A percentile compares a stretch with the other conserved stretches of the same genome.
Conservation (phyloP, 1,140 invertebrate genomes). For the Microplitis demolitor region DNA sequence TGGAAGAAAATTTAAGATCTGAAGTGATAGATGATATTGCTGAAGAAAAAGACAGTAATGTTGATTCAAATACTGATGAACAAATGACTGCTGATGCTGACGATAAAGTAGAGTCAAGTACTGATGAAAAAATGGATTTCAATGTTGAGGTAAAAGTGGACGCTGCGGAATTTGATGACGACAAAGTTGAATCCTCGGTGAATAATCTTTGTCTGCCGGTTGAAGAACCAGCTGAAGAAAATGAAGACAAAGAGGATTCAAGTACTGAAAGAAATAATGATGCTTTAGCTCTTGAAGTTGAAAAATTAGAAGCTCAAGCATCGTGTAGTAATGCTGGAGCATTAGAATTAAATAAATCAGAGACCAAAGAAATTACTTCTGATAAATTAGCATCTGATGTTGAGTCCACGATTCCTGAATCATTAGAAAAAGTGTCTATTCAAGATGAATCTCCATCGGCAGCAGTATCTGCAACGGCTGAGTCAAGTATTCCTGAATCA, state of each 20-base stretch:
- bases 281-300: too few relatives aligned
- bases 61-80: slow-evolving; percentile 47
- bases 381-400: not conserved
- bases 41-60: not conserved
- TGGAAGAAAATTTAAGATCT: not conserved
- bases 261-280: too few relatives aligned
- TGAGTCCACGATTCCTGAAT: not conserved
- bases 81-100: slow-evolving; percentile 42
- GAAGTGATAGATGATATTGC: not conserved
- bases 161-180: too few relatives aligned
- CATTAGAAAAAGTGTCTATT: not conserved
- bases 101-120: slow-evolving; percentile 38
- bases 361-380: too few relatives aligned
- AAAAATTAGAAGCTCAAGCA: too few relatives aligned
- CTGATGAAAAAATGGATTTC: slow-evolving; percentile 49
- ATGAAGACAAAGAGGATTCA: too few relatives aligned
- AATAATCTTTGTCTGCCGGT: not conserved
- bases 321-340: too few relatives aligned
- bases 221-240: not conserved
- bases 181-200: not conserved
- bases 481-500: not conserved
- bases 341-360: too few relatives aligned
- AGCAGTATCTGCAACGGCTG: not conserved
- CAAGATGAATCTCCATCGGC: not conserved
- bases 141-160: slow-evolving; percentile 16